These are phyloP conservation scores for Brachyopa scutellaris DNA, from an alignment of 2,888 invertebrate genomes.

Conservation along the genomic window DNA sequence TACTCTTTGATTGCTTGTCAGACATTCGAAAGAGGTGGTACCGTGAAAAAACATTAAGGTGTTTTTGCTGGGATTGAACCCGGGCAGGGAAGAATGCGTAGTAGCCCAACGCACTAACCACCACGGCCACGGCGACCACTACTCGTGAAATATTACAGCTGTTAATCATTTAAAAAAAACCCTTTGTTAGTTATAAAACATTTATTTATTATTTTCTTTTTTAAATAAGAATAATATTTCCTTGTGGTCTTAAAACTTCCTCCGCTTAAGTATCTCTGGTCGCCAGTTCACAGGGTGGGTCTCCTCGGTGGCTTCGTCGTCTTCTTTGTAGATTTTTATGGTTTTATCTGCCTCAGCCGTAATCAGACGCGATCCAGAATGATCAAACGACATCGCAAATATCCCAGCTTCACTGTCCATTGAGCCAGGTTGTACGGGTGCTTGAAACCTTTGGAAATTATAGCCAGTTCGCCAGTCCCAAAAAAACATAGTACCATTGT, in stretches of 20 bases:
- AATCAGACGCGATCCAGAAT: constrained; percentile 96
- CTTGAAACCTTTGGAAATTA: constrained; percentile 96
- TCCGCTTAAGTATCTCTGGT: constrained; percentile 96
- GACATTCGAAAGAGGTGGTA: no score
- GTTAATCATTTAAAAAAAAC: no score
- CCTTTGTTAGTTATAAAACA: no score
- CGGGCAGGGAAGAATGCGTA: no score
- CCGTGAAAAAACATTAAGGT: no score
- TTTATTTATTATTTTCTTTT: no score
- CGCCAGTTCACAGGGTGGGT: constrained; percentile 98
- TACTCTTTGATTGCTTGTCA: no score
- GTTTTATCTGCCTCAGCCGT: constrained; percentile 99
- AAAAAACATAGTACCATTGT: constrained; percentile 97
- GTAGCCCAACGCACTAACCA: no score
- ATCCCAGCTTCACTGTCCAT: constrained; percentile 99
- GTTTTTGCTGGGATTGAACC: no score
- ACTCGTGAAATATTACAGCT: no score
- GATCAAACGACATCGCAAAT: constrained; percentile 97
- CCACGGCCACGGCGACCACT: no score
- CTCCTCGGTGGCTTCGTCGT: constrained; percentile 97
- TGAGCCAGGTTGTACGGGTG: constrained; percentile 98
- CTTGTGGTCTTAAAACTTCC: constrained; percentile 88
- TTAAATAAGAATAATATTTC: background rate
- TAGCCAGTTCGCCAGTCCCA: constrained; percentile 99
- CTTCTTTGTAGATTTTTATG: constrained; percentile 99